A percentile compares a stretch with the other conserved stretches of the same genome.
These are phyloP conservation scores for Lomographa bimaculata DNA, from an alignment of 2,888 invertebrate genomes.

Conservation along the genomic window DNA sequence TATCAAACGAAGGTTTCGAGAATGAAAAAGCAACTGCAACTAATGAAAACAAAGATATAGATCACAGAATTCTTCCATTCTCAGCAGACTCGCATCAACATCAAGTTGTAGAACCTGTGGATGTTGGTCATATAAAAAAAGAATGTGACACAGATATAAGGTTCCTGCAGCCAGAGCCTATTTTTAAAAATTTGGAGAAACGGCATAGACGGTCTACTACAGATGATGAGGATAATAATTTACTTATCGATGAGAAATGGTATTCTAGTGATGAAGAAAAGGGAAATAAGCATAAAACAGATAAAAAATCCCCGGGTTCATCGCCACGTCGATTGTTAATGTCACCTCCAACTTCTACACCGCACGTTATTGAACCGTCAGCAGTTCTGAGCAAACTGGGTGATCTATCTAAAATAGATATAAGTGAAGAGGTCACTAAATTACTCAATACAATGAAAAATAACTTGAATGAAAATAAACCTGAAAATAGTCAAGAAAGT, in stretches of 20 bases:
- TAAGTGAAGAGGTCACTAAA: conserved; percentile 89
- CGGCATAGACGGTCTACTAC: conserved; percentile 76
- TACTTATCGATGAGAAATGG: conserved; percentile 86
- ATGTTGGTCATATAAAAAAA: conserved; percentile 46
- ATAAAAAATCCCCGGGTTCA: conserved; percentile 58
- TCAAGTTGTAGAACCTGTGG: conserved; percentile 43
- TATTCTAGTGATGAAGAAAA: conserved; percentile 93
- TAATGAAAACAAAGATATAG: conserved; percentile 71
- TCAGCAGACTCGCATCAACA: conserved; percentile 57
- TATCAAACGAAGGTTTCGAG: conserved; percentile 66
- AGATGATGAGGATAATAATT: conserved; percentile 84
- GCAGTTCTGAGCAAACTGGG: conserved; percentile 85
- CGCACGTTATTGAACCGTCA: conserved; percentile 79
- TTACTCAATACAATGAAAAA: conserved; percentile 85
- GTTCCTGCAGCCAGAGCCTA: conserved; percentile 72
- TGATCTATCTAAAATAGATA: conserved; percentile 89
- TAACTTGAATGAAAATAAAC: conserved; percentile 66
- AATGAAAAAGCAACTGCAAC: conserved; percentile 50
- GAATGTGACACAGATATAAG: conserved; percentile 76
- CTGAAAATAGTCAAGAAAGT: conserved; percentile 44
- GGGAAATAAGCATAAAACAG: conserved; percentile 56
- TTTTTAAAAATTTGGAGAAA: conserved; percentile 74
- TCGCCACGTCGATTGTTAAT: conserved; percentile 58
- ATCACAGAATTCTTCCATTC: conserved; percentile 77
- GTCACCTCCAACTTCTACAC: conserved; percentile 62